A percentile compares a stretch with the other conserved stretches of the same genome.
Conservation (phyloP, 2,113 vertebrate genomes). For the Oreochromis tanganicae region DNA sequence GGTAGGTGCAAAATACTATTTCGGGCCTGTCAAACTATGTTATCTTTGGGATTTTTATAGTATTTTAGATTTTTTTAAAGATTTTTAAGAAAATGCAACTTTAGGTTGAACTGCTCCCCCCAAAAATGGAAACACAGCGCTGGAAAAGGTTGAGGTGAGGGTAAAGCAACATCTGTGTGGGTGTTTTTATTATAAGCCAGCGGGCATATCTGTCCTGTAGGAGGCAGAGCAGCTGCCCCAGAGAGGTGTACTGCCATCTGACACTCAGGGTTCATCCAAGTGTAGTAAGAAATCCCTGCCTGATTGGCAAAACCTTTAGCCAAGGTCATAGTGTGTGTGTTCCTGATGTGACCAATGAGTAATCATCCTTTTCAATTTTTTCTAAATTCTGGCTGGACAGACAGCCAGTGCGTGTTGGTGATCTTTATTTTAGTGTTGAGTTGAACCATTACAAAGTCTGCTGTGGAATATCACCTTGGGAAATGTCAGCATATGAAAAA, state of each 20-base stretch:
- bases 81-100: not conserved
- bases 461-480: slow-evolving; percentile 16
- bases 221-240: slow-evolving; percentile 28
- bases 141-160: slow-evolving; percentile 8
- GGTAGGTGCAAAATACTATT: not conserved
- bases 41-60: not conserved
- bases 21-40: not conserved
- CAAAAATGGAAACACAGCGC: not conserved
- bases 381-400: not conserved
- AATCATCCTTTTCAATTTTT: not conserved
- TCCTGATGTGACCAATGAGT: slow-evolving; percentile 13
- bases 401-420: not conserved
- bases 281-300: slow-evolving; percentile 13
- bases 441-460: slow-evolving; percentile 3
- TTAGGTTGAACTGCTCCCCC: not conserved
- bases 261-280: slow-evolving; percentile 23
- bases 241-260: slow-evolving; percentile 24
- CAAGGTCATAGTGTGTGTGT: slow-evolving; percentile 36
- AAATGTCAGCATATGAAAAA: slow-evolving; percentile 8
- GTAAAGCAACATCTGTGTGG: slow-evolving; percentile 30
- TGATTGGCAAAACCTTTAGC: slow-evolving; percentile 36
- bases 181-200: slow-evolving; percentile 18
- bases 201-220: slow-evolving; percentile 21
- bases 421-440: slow-evolving; percentile 13
- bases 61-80: not conserved